phyloP scores from a whole-genome alignment of 2,113 vertebrate genomes.

The Brachirus orientalis region DNA sequence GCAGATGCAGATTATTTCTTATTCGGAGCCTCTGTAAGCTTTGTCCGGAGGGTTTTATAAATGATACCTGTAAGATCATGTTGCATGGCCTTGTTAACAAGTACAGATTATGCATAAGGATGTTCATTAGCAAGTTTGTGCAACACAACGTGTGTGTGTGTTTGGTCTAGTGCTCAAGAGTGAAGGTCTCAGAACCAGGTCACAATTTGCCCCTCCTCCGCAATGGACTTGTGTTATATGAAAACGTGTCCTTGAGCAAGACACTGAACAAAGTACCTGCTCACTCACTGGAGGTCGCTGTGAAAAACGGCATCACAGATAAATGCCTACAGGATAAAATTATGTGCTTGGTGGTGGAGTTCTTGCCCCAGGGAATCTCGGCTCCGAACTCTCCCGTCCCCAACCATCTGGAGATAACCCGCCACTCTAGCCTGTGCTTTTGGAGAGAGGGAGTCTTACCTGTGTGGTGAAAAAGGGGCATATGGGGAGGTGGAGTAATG shows the following conservation, averaged over 20 bases:
- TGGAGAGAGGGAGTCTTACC: constrained; percentile 41
- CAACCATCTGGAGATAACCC: constrained; percentile 67
- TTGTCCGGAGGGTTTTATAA: constrained; percentile 4
- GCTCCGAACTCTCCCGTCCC: constrained; percentile 51
- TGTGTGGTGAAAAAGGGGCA: constrained; percentile 43
- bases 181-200: constrained; percentile 47
- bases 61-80: constrained; percentile 5
- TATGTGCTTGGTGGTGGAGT: constrained; percentile 46
- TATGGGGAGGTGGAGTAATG: constrained; percentile 22
- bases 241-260: constrained; percentile 62
- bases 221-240: constrained; percentile 6
- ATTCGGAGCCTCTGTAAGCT: too few species aligned
- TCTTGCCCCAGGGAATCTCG: constrained; percentile 50
- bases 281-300: constrained; percentile 38
- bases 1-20: too few species aligned
- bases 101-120: neutral
- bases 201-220: constrained; percentile 27
- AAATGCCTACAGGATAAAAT: constrained; percentile 61
- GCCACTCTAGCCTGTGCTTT: constrained; percentile 16
- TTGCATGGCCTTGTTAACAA: constrained; percentile 9
- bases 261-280: constrained; percentile 39
- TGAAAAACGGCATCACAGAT: constrained; percentile 38
- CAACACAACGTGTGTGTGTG: constrained; percentile 2
- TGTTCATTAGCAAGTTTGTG: neutral
- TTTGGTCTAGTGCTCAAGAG: constrained; percentile 14